A percentile compares a stretch with the other conserved stretches of the same genome.
Conservation (phyloP, 1,140 invertebrate species). For the Tetramorium parvispinum region DNA sequence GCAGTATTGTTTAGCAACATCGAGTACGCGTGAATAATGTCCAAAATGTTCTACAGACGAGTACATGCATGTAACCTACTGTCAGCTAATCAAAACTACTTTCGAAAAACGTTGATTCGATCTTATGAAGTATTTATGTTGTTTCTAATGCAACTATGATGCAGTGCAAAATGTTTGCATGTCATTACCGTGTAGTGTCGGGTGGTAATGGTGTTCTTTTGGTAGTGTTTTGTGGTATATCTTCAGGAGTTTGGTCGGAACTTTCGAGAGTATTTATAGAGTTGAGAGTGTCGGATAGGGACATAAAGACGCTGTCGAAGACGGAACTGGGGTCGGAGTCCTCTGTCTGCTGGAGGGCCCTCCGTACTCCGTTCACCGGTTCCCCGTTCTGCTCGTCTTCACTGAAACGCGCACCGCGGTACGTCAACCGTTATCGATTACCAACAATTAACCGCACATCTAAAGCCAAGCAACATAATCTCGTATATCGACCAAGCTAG, state of each 20-base stretch:
- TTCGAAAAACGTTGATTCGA: background rate
- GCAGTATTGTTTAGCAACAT: background rate
- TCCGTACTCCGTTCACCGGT: conserved; percentile 76
- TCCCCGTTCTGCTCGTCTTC: conserved; percentile 79
- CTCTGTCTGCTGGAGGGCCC: conserved; percentile 80
- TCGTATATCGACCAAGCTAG: conserved; percentile 34
- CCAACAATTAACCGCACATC: conserved; percentile 40
- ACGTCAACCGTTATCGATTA: conserved; percentile 46
- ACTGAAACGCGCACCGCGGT: conserved; percentile 81
- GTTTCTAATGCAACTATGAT: conserved; percentile 44
- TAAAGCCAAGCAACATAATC: conserved; percentile 64
- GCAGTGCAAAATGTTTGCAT: conserved; percentile 60
- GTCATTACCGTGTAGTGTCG: conserved; percentile 83
- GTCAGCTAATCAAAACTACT: background rate
- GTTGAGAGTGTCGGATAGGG: conserved; percentile 85
- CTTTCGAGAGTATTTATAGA: conserved; percentile 85
- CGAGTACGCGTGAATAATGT: conserved; percentile 9
- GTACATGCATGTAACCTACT: conserved; percentile 26
- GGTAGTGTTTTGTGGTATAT: conserved; percentile 84
- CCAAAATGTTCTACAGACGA: background rate
- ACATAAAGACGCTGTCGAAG: conserved; percentile 85
- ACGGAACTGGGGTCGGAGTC: conserved; percentile 83
- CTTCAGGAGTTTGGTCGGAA: conserved; percentile 85
- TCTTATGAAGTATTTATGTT: background rate
- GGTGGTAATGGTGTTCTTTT: conserved; percentile 83